Base-by-base conservation (phyloP, 1,140 invertebrate species). In the Drosophila sproati region DNA sequence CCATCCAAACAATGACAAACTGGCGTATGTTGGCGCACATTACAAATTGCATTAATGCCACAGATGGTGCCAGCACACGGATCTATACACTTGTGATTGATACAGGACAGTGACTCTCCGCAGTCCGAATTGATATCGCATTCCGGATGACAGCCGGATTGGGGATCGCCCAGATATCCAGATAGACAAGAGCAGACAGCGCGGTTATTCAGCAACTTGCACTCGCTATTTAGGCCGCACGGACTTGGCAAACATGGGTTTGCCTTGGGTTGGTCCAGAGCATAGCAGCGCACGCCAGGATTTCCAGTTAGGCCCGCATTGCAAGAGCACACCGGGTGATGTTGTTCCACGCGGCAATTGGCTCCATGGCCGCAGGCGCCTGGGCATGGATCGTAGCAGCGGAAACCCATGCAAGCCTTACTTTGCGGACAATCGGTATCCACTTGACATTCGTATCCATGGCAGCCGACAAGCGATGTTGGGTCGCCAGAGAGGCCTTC, bases 111-210 rank as follows among this genome's bases (percentile, higher is more conserved):
- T 62, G 96, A 93, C n/a, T 93, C 91, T 7, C 94, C 92, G 93
- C 96, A 97, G 71, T 97, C 96, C 0, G 96, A 95, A 92, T 97
- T 97, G 71, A 96, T 94, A 12, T 94, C 93, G 93, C 96, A 97
- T 92, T 97, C 96, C 29, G 96, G 95, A 77, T 95, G 94, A 91
- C 97, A 97, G 61, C 96, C 95, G 64, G 94, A 94, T 57, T 95
- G 94, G 2, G 96, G 96, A 93, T 97, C 95, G 6, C 96, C 96
- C 61, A 94, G 82, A 80, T 96, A 96, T 80, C 96, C 95, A 3
- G 95, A 94, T 39, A 96, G 91, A 91, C 96, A 97, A 0, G 95
- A 95, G 88, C 96, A 97, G n/a, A 96, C 94, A 20, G 96, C 95
- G 76, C 94, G 93, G 50, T 95, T 94, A 45, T 93, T 93, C 2